Base-by-base conservation (phyloP, 2,888 invertebrate species). In the Aphidius colemani region DNA sequence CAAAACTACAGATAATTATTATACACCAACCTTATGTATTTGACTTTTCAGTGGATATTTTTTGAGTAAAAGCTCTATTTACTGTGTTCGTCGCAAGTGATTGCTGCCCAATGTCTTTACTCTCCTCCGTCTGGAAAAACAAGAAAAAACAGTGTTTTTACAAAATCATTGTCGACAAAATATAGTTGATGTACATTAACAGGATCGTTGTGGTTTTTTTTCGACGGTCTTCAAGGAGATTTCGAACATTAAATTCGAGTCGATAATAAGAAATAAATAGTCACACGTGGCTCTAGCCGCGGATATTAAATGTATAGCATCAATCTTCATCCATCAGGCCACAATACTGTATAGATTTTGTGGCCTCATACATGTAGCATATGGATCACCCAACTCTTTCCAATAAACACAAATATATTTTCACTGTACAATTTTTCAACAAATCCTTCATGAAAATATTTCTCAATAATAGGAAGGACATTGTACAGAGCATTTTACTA, bases 281-380 rank as follows among this genome's bases (percentile, higher is more conserved):
- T 39, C 48, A 63, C 44, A 51, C 59, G 40, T 53, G 11, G 59
- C 18, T 40, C n/a, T 43, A 41, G 41, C 13, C 53, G 43, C 39
- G 45, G 13, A 57, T 57, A 57, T 57, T 57, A 46, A 57, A 39
- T 43, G 56, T 60, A n/a, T n/a, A 69, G 67, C 78, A 79, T 79
- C 79, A 74, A 79, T 79, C 79, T 78, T 79, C 79, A 79, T 79
- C 78, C 78, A 78, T 79, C 79, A 79, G 13, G 13, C 13, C 13
- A 18, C 13, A 18, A 18, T 18, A 18, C 13, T 18, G 13, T 18
- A 18, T 18, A 40, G n/a, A 18, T 49, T 56, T 43, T 61, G 49
- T 56, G 49, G 48, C 41, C 43, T 30, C 40, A n/a, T 9, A 61
- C 50, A n/a, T 9, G 50, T 18, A 51, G 2, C 30, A n/a, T 51